Evolutionary conservation across 2,797 vertebrate genomes (phyloP).

Genomic region (Todus mexicanus): DNA sequence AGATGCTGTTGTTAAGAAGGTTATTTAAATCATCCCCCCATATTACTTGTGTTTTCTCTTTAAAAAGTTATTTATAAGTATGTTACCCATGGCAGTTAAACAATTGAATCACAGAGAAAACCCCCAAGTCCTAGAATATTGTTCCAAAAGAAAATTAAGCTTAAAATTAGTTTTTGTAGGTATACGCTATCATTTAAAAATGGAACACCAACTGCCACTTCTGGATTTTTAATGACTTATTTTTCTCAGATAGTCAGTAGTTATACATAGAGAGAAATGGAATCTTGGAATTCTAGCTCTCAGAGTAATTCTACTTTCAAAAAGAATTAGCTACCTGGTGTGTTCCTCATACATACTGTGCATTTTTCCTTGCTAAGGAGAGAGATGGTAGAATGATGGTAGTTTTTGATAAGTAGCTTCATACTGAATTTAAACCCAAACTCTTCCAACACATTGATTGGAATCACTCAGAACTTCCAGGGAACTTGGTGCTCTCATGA

Average conservation of each 20-base stretch:
- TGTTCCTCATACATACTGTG: not conserved
- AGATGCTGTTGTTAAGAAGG: not conserved
- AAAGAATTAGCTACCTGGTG: not conserved
- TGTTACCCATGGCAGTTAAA: not conserved
- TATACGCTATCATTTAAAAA: not conserved
- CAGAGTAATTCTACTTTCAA: not conserved
- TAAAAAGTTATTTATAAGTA: not conserved
- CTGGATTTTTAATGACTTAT: not conserved
- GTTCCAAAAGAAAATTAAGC: not conserved
- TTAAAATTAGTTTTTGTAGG: not conserved
- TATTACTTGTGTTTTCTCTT: not conserved
- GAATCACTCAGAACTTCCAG: not conserved
- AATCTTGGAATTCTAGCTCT: not conserved
- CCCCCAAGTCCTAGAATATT: not conserved
- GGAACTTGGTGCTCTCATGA: rapidly evolving
- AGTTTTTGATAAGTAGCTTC: not conserved
- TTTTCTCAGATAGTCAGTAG: not conserved
- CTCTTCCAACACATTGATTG: not conserved
- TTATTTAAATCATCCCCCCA: not conserved
- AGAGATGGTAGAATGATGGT: not conserved
- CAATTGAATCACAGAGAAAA: not conserved
- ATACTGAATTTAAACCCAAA: not conserved
- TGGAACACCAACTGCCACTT: not conserved
- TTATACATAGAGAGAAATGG: not conserved
- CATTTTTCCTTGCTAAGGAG: not conserved